These are phyloP conservation scores for Cancer borealis DNA, from an alignment of 2,888 invertebrate species.

Conservation along the genomic window DNA sequence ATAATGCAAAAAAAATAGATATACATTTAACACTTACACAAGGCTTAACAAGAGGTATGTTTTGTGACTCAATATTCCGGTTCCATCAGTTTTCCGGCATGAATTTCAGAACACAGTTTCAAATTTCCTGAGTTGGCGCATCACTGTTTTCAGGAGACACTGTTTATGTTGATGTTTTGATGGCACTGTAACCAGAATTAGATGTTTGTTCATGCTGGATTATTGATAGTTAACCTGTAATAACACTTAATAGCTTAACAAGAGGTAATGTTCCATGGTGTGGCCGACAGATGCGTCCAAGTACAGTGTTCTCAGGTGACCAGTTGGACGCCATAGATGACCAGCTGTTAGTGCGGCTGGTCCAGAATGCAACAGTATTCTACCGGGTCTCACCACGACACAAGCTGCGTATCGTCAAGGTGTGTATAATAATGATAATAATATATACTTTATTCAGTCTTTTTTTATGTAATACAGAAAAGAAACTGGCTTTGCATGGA, in stretches of 20 bases:
- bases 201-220: too few relatives aligned
- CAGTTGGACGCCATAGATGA: slow-evolving; percentile 94
- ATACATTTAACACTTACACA: neutral
- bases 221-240: too few relatives aligned
- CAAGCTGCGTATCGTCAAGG: slow-evolving; percentile 96
- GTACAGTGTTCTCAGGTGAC: slow-evolving; percentile 92
- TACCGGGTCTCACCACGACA: slow-evolving; percentile 99
- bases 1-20: neutral
- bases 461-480: too few relatives aligned
- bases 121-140: too few relatives aligned
- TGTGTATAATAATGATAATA: slow-evolving; percentile 78
- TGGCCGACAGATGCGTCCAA: slow-evolving; percentile 64
- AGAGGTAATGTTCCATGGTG: neutral
- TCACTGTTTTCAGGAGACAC: too few relatives aligned
- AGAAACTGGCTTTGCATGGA: too few relatives aligned
- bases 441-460: neutral
- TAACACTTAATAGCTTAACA: neutral
- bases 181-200: too few relatives aligned
- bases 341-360: slow-evolving; percentile 89
- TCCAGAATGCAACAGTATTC: slow-evolving; percentile 93
- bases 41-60: too few relatives aligned
- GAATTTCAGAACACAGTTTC: too few relatives aligned
- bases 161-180: too few relatives aligned
- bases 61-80: too few relatives aligned
- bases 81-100: too few relatives aligned